Percentiles rank a stretch among this genome's conserved stretches.
phyloP scores from a whole-genome alignment of 2,113 vertebrate species.

The Spermophilus dauricus region DNA sequence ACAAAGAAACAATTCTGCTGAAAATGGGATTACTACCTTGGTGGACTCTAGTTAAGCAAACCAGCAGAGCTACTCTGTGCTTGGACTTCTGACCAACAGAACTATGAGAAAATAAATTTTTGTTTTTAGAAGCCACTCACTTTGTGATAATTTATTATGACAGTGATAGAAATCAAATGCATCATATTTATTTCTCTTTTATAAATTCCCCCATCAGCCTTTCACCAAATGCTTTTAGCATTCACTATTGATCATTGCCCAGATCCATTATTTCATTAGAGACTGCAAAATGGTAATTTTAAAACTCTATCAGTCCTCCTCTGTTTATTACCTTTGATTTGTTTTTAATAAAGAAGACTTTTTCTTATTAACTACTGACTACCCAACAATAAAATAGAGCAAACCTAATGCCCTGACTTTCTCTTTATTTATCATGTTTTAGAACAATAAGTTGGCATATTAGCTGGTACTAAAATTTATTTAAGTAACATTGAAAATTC shows the following conservation, averaged over 20 bases:
- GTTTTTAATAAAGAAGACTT: neutral
- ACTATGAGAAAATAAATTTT: constrained; percentile 18
- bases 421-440: neutral
- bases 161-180: constrained; percentile 49
- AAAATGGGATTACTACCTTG: neutral
- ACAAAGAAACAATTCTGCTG: neutral
- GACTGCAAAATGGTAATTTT: constrained; percentile 56
- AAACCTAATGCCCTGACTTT: neutral
- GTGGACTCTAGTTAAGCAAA: neutral
- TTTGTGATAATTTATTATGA: constrained; percentile 63
- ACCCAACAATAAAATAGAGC: neutral
- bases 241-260: constrained; percentile 45
- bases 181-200: constrained; percentile 57
- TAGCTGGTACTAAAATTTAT: neutral
- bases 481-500: neutral
- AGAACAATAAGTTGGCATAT: neutral
- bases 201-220: constrained; percentile 57
- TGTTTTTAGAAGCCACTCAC: constrained; percentile 52
- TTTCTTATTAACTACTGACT: constrained; percentile 35
- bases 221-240: constrained; percentile 51
- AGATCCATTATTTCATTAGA: constrained; percentile 60
- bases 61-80: neutral
- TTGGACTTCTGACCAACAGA: neutral
- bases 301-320: constrained; percentile 35
- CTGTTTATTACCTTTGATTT: neutral